A percentile compares a stretch with the other conserved stretches of the same genome.
phyloP scores from a whole-genome alignment of 2,797 vertebrate genomes.

The Aselliscus stoliczkanus region DNA sequence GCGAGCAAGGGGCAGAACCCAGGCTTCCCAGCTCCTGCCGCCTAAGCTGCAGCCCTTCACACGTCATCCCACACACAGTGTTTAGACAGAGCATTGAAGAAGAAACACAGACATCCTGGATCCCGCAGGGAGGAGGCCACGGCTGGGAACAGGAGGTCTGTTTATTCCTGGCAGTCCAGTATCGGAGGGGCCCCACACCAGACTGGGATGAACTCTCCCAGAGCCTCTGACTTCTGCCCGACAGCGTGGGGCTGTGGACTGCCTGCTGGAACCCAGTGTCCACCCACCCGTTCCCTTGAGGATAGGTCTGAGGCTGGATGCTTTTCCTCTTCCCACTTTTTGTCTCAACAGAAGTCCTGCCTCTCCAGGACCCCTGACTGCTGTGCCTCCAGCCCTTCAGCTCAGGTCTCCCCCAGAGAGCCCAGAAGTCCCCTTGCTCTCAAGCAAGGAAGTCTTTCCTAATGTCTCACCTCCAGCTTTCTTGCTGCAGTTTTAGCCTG shows the following conservation, averaged over 20 bases:
- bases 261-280: neutral
- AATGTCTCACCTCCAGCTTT: neutral
- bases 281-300: neutral
- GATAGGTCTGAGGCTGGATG: neutral
- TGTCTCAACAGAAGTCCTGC: neutral
- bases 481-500: neutral
- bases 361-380: neutral
- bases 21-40: neutral
- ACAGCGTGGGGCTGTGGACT: neutral
- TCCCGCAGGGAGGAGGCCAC: constrained; percentile 27
- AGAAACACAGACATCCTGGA: constrained; percentile 63
- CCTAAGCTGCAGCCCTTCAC: neutral
- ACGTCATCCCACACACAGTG: constrained; percentile 43
- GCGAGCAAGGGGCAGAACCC: neutral
- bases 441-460: neutral
- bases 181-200: neutral
- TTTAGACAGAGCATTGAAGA: constrained; percentile 62
- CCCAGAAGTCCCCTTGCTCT: neutral
- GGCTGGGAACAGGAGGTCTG: constrained; percentile 53
- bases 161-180: constrained; percentile 49
- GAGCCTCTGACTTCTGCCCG: constrained; percentile 42
- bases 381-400: neutral
- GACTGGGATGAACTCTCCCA: constrained; percentile 58
- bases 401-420: neutral
- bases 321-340: neutral